A percentile compares a stretch with the other conserved stretches of the same genome.
phyloP scores from a whole-genome alignment of 2,888 invertebrate genomes.

The Eupithecia pulchellata region DNA sequence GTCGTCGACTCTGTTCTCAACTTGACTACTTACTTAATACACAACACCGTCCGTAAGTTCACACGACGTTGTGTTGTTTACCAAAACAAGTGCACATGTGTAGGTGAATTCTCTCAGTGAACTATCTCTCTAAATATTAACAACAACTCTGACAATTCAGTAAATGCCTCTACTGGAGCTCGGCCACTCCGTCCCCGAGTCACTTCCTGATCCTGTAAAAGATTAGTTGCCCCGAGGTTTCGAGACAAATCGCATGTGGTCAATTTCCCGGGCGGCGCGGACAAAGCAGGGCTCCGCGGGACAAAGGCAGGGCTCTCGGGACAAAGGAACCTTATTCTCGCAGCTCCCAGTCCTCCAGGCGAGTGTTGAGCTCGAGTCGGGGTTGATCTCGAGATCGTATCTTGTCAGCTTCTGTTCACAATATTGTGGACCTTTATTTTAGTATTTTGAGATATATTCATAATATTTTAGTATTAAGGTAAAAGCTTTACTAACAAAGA shows the following conservation, averaged over 20 bases:
- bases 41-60: too few relatives aligned
- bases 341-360: constrained; percentile 35
- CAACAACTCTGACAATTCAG: neutral
- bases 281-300: constrained; percentile 31
- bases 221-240: constrained; percentile 33
- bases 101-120: neutral
- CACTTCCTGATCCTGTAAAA: constrained; percentile 16
- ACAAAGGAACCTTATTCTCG: constrained; percentile 32
- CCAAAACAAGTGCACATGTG: neutral
- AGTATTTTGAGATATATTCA: too few relatives aligned
- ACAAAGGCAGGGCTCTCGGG: constrained; percentile 22
- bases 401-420: constrained; percentile 43
- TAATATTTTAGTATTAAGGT: too few relatives aligned
- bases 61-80: neutral
- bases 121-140: neutral
- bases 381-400: constrained; percentile 43
- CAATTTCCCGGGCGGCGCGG: constrained; percentile 41
- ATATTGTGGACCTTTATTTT: constrained; percentile 41
- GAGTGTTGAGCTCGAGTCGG: constrained; percentile 41
- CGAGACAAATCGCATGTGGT: constrained; percentile 41
- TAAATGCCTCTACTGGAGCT: neutral
- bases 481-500: too few relatives aligned
- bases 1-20: too few relatives aligned
- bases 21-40: too few relatives aligned
- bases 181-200: neutral